Evolutionary conservation across 2,888 invertebrate genomes (phyloP), one percentile per base, ranked within the genome.

Genomic region (Ormyrus thymus): DNA sequence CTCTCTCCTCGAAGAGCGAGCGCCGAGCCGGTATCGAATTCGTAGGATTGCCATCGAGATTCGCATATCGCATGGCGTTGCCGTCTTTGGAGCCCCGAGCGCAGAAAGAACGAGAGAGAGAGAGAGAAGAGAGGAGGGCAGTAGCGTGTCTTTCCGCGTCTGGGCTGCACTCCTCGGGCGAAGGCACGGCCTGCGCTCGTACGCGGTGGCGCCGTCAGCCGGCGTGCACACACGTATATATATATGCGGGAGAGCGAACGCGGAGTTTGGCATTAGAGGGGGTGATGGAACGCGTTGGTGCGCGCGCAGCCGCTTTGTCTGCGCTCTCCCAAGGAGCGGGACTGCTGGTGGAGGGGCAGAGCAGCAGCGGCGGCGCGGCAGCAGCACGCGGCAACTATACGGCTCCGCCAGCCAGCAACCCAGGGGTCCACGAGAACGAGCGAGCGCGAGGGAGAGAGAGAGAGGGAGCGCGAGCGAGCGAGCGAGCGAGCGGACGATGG

Each of bases 261-360:
- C 11, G 48, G 11, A 9, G 53, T 55, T 9, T 6, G 53, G 56
- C 45, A 61, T 70, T 76, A 76, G 76, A 82, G 83, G 85, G 86
- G 83, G 82, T 85, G 80, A 85, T 85, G 86, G 87, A 87, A 86
- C 84, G 85, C 85, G 85, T 85, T 43, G 84, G 82, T 85, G 87
- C 89, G 89, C 89, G 89, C 89, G 89, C 89, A 89, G 81, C 83
- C 82, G 89, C 89, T 88, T 89, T 90, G 89, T 90, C 88, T 88
- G 85, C 83, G 81, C 68, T 81, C 68, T 81, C 82, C 73, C 84
- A 82, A 76, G 81, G 82, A 59, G 56, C 46, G 73, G 29, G 69
- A 29, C 13, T 56, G 13, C 62, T 11, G 46, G 76, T 74, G 82
- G 82, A 76, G 82, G 83, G 79, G 73, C 53, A 29, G 79, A 61